These are phyloP conservation scores for Sceloporus tristichus DNA, from an alignment of 2,113 vertebrate species.

Conservation along the genomic window DNA sequence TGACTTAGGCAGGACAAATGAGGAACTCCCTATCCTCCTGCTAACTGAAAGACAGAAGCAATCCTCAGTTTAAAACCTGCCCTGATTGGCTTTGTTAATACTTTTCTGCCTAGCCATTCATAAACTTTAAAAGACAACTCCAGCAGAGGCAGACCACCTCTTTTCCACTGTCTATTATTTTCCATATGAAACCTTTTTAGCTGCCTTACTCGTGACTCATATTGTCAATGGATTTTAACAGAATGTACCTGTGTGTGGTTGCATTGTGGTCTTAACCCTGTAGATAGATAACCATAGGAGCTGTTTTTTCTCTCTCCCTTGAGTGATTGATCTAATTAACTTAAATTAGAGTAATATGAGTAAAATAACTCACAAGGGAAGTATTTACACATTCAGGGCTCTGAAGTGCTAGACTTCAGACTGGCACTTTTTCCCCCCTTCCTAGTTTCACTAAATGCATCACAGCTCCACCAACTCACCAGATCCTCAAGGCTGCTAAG, in stretches of 20 bases:
- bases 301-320: neutral
- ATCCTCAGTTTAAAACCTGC: neutral
- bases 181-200: neutral
- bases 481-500: neutral
- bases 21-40: neutral
- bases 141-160: neutral
- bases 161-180: neutral
- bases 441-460: neutral
- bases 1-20: neutral
- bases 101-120: neutral
- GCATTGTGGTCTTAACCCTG: neutral
- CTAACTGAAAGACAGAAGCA: neutral
- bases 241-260: conserved; percentile 5
- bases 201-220: neutral
- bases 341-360: conserved; percentile 21
- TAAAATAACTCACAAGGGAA: conserved; percentile 17
- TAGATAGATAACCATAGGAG: neutral
- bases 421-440: neutral
- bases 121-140: neutral
- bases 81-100: neutral
- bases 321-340: conserved; percentile 5
- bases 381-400: conserved; percentile 1
- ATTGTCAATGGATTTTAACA: conserved; percentile 14
- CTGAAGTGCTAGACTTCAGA: neutral
- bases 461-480: neutral